Percentiles rank a stretch among this genome's conserved stretches.
phyloP scores from a whole-genome alignment of 2,888 invertebrate genomes.

The Dryobota labecula region DNA sequence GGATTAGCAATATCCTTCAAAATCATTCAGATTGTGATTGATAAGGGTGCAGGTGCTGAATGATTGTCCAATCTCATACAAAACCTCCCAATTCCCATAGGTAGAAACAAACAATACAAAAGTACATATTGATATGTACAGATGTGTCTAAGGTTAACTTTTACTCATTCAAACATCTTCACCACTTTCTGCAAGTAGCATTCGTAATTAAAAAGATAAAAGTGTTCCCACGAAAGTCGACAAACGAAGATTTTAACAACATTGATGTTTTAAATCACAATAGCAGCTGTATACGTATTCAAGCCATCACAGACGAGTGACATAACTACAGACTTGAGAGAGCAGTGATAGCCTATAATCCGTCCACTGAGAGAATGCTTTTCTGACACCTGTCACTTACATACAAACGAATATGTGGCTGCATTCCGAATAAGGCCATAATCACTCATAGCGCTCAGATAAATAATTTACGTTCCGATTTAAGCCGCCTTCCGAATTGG shows the following conservation, averaged over 20 bases:
- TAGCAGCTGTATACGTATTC: neutral
- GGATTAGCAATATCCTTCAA: too few species aligned
- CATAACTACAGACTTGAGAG: slow-evolving; percentile 28
- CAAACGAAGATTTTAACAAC: slow-evolving; percentile 40
- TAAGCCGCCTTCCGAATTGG: too few species aligned
- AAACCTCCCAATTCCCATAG: neutral
- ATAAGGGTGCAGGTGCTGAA: neutral
- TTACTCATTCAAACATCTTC: slow-evolving; percentile 36
- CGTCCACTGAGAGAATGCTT: too few species aligned
- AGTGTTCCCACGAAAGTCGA: slow-evolving; percentile 53
- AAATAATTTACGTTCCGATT: too few species aligned
- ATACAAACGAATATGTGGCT: too few species aligned
- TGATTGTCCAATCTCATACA: neutral
- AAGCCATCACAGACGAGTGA: slow-evolving; percentile 12
- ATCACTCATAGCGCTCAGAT: too few species aligned
- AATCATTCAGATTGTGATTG: too few species aligned
- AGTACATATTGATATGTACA: slow-evolving; percentile 10
- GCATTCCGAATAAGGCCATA: too few species aligned
- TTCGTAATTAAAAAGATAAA: slow-evolving; percentile 30
- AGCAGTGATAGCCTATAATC: too few species aligned
- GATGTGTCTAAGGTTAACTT: slow-evolving; percentile 22
- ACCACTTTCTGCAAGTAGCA: slow-evolving; percentile 28
- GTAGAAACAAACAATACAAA: slow-evolving; percentile 4
- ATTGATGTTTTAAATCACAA: slow-evolving; percentile 30
- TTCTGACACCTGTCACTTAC: too few species aligned